These are phyloP conservation scores for Heterochromis multidens DNA, from an alignment of 2,113 vertebrate species.

Conservation along the genomic window DNA sequence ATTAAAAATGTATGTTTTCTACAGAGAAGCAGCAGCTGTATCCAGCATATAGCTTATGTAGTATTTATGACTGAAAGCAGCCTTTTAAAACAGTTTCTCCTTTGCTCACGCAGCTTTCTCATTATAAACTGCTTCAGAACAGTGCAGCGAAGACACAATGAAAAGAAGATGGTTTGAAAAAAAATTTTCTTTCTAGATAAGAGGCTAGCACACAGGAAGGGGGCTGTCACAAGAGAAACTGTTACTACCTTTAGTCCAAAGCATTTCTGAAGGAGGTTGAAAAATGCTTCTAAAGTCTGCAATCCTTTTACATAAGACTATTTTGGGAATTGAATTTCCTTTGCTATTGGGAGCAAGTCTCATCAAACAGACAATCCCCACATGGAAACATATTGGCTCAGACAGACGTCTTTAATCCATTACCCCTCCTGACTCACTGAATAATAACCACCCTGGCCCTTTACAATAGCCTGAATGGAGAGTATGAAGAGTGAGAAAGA, in stretches of 20 bases:
- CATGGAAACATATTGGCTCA: slow-evolving; percentile 50
- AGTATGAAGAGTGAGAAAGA: not conserved
- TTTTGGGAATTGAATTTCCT: slow-evolving; percentile 30
- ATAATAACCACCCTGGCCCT: slow-evolving; percentile 45
- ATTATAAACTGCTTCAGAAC: slow-evolving; percentile 2
- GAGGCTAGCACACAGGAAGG: not conserved
- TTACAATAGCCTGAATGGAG: slow-evolving; percentile 16
- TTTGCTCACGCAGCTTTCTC: not conserved
- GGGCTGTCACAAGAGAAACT: slow-evolving; percentile 1
- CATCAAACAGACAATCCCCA: slow-evolving; percentile 51
- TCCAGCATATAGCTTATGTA: not conserved
- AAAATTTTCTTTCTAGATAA: slow-evolving; percentile 11
- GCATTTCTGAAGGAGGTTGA: slow-evolving; percentile 7
- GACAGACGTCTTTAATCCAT: slow-evolving; percentile 51
- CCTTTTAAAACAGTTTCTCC: not conserved
- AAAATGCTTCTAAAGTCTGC: slow-evolving; percentile 18
- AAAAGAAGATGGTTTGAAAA: not conserved
- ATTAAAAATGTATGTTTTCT: slow-evolving; percentile 14
- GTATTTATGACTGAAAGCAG: slow-evolving; percentile 8
- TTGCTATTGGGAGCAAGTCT: slow-evolving; percentile 35
- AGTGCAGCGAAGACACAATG: not conserved
- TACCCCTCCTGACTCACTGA: slow-evolving; percentile 21
- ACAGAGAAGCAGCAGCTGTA: not conserved
- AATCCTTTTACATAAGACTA: slow-evolving; percentile 44
- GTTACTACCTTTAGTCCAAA: slow-evolving; percentile 16